Evolutionary conservation across 1,140 invertebrate species (phyloP), one percentile per base, ranked within the genome.

Genomic region (Bombus ignitus): DNA sequence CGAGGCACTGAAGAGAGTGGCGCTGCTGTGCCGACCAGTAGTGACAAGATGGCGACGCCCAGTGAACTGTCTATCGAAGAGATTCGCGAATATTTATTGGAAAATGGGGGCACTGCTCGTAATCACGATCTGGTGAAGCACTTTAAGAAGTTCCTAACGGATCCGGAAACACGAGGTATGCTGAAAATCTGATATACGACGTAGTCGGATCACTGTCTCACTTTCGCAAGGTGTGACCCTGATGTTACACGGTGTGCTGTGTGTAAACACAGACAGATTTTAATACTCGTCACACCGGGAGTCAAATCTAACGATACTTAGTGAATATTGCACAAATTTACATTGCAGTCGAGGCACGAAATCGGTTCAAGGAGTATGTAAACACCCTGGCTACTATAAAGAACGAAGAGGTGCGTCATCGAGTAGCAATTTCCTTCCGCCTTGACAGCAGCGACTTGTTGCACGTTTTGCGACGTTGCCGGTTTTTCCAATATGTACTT

Each of bases 341-440:
- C 89, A 85, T 91, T 97, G 84, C 96, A 98, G 97, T 97, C 94
- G 97, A 98, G 94, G 98, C 98, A 3, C 96, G 98, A 89, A 97
- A 97, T 88, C 96, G 97, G 88, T 99, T 99, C 93, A 99, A 99
- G 95, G 97, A 98, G 84, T 98, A 97, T 95, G 98, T 99, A 6
- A 99, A 99, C 93, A 96, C 96, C 59, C 95, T 99, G 86, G 98
- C 98, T 6, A 97, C 97, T 13, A 98, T 99, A 73, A 98, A 97
- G 93, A 97, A 96, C 88, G 97, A 97, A 92, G 97, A 97, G 93
- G 95, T 95, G 86, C 85, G 94, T 93, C 78, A 72, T 81, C 39
- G 62, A 80, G 78, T 88, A 82, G 47, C 47, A 39, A 42, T 47
- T 77, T 75, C 47, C 76, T 84, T 86, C 73, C 75, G 68, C 70